Base-by-base conservation (phyloP, 2,888 invertebrate species). In the Drosophila tanythrix region DNA sequence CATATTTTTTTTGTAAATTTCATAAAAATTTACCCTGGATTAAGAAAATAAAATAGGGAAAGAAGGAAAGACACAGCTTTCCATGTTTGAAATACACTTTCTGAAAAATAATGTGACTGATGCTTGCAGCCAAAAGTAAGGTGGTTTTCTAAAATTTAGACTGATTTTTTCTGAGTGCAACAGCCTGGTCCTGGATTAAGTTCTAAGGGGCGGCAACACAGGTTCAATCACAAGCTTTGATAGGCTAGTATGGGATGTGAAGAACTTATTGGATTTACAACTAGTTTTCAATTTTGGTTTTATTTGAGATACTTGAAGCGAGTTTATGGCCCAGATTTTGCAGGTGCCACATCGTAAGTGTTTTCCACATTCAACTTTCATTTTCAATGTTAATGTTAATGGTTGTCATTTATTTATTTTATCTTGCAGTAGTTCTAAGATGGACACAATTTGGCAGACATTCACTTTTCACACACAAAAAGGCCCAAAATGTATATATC, bases 361-460 rank as follows among this genome's bases (percentile, higher is more conserved):
- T 46, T 46, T 1, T 8, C 15, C 8, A 2, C 21, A 31, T 15
- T 25, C 1, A 46, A 73, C 65, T 73, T 73, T 74, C 68, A 11
- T 36, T 74, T 74, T 74, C 52, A 67, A 21, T 18, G 31, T 15
- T 27, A 13, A 57, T 29, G 29, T 15, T 27, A 13, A 57, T 29
- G 29, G 2, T 18, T 11, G n/a, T 36, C n/a, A 13, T 33, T n/a
- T 3, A 27, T 11, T n/a, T 31, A 15, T 25, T 46, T 46, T 46
- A 46, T 46, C 15, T 15, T 46, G 25, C 25, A 46, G 55, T 35
- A 48, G 27, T 18, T 50, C 38, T 51, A 50, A 56, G 31, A 6
- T 38, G 27, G 29, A 21, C 4, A 59, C 5, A 11, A 35, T 48
- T 52, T 35, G 10, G 3, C 25, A 25, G 18, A 29, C 21, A 18